Evolutionary conservation across 2,113 vertebrate species (phyloP).

Genomic region (Neogale vison): DNA sequence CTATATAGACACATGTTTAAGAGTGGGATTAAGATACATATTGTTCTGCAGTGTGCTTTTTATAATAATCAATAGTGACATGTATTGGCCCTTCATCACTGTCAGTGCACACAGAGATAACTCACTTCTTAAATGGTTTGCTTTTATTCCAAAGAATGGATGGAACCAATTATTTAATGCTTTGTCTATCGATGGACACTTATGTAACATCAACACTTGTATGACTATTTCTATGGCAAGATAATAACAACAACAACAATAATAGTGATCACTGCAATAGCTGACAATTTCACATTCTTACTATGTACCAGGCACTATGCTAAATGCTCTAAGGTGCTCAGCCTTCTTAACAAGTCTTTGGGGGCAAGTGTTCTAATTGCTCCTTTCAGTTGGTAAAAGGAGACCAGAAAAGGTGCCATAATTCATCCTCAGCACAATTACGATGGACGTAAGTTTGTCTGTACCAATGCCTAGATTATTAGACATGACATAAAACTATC

Average conservation of each 20-base stretch:
- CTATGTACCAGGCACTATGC: background rate
- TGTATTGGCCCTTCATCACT: background rate
- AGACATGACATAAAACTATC: background rate
- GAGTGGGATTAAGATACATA: background rate
- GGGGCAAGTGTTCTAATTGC: background rate
- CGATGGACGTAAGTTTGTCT: background rate
- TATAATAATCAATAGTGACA: background rate
- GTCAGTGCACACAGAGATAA: background rate
- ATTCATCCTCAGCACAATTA: background rate
- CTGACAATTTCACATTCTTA: background rate
- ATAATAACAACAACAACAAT: background rate
- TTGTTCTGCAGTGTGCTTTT: background rate
- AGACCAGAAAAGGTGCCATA: background rate
- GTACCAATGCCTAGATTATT: background rate
- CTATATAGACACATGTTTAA: background rate
- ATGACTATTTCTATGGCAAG: background rate
- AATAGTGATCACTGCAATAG: background rate
- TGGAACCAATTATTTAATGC: background rate
- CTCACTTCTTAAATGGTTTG: background rate
- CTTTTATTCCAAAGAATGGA: background rate
- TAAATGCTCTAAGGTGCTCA: background rate
- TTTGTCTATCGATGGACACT: background rate
- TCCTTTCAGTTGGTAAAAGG: background rate
- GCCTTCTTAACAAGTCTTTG: background rate
- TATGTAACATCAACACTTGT: background rate